Evolutionary conservation across 2,113 vertebrate species (phyloP), one percentile per base, ranked within the genome.

Genomic region (Rhinogobius similis): DNA sequence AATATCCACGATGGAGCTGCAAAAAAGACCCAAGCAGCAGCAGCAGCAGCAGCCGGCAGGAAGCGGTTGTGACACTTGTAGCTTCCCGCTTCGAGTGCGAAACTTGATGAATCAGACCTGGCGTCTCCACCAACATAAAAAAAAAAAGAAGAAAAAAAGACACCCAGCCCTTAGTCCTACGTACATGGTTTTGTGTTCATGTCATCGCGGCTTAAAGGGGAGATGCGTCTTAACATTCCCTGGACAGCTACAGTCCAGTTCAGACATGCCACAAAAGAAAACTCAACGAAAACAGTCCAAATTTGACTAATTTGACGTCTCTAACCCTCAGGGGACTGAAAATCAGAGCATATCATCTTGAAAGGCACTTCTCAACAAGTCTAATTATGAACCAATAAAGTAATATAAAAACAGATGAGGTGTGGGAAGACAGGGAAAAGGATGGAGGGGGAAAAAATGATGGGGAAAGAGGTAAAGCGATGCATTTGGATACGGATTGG

Each of bases 81-180:
- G 83, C 75, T 86, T 86, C 82, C 84, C 72, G 62, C 55, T 80
- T 86, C 83, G 67, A 82, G 67, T 82, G 73, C 75, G 69, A 88
- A 87, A 83, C 82, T 82, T 85, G 84, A 88, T 90, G 89, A 90
- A 86, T 89, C 89, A 89, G 86, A 82, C 75, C 23, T 46, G 79
- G 38, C 62, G 56, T 74, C 69, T 61, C 67, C 70, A 59, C 76
- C 59, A 32, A 55, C 48, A 77, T 55, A 65, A 59, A 48, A 29
- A 58, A 10, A 58, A 29, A 29, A 7, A 14, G 7, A 14, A 16
- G 27, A 27, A 56, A 27, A 14, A 67, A 39, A 70, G 58, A 61
- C 58, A 39, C 59, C 46, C 68, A 11, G 59, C 68, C 64, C 62
- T 26, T 62, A 75, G 16, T 66, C 65, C 56, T 7, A 12, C 36